These are phyloP conservation scores for Leptodon cayanensis DNA, from an alignment of 2,797 vertebrate species.

Conservation along the genomic window DNA sequence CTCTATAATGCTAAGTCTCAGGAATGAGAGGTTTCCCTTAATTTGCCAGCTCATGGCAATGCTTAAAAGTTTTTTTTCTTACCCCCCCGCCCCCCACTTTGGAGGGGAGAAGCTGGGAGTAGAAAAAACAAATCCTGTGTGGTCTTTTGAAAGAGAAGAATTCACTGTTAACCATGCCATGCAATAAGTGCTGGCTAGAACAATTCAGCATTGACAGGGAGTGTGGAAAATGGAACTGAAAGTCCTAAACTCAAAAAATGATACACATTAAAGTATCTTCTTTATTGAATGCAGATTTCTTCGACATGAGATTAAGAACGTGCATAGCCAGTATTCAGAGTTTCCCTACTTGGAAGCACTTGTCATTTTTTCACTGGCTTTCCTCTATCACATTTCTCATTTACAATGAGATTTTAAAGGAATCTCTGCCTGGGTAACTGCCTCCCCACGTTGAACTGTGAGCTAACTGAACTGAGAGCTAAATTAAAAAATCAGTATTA, in stretches of 20 bases:
- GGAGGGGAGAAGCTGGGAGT: background rate
- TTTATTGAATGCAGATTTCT: background rate
- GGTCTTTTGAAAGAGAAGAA: background rate
- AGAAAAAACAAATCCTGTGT: slow-evolving; percentile 20
- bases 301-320: background rate
- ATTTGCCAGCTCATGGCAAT: slow-evolving; percentile 6
- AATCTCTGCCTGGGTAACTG: background rate
- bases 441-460: background rate
- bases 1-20: background rate
- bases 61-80: background rate
- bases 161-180: background rate
- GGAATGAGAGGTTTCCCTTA: background rate
- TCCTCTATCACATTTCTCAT: background rate
- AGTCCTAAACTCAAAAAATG: background rate
- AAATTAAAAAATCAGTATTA: background rate
- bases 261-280: background rate
- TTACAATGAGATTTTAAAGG: background rate
- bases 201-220: background rate
- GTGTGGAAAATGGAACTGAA: background rate
- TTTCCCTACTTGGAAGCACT: background rate
- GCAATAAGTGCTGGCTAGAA: background rate
- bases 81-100: background rate
- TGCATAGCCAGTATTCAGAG: background rate
- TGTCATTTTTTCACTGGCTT: background rate
- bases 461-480: background rate